phyloP scores from a whole-genome alignment of 2,888 invertebrate species.

The Temnothorax rugatulus region DNA sequence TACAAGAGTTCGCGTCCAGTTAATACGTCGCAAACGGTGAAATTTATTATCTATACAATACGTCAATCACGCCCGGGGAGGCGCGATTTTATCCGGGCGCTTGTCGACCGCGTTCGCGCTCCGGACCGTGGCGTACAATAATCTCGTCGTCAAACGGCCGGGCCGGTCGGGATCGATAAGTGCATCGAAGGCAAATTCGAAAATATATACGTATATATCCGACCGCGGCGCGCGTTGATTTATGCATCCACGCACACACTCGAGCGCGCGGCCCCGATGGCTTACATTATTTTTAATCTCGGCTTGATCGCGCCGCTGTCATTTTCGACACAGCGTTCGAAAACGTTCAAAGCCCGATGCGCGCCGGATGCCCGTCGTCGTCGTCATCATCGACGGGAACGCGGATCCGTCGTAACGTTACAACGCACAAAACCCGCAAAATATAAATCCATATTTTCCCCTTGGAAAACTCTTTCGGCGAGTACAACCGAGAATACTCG shows the following conservation, averaged over 20 bases:
- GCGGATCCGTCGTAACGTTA: conserved; percentile 1
- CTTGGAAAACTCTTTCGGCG: not conserved
- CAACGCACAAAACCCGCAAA: conserved; percentile 8
- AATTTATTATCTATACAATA: conserved; percentile 56
- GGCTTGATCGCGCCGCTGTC: conserved; percentile 51
- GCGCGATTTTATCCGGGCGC: conserved; percentile 45
- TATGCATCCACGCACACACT: conserved; percentile 39
- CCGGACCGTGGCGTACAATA: conserved; percentile 36
- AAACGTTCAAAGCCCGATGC: conserved; percentile 29
- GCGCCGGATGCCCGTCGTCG: conserved; percentile 15
- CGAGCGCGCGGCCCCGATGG: conserved; percentile 24
- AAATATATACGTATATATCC: conserved; percentile 34
- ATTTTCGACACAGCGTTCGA: conserved; percentile 57
- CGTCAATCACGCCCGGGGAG: conserved; percentile 42
- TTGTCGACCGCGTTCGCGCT: conserved; percentile 37
- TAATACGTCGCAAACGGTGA: conserved; percentile 53
- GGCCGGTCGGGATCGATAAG: conserved; percentile 45
- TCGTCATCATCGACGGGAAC: not conserved
- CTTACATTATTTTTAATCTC: conserved; percentile 71
- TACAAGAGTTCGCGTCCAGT: conserved; percentile 57
- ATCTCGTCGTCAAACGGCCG: conserved; percentile 49
- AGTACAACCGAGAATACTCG: not conserved
- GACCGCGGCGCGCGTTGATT: conserved; percentile 59
- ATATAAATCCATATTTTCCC: conserved; percentile 40
- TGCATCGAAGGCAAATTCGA: conserved; percentile 47